Percentiles rank a stretch among this genome's conserved stretches.
phyloP scores from a whole-genome alignment of 2,113 vertebrate species.

The Callaeas wilsoni region DNA sequence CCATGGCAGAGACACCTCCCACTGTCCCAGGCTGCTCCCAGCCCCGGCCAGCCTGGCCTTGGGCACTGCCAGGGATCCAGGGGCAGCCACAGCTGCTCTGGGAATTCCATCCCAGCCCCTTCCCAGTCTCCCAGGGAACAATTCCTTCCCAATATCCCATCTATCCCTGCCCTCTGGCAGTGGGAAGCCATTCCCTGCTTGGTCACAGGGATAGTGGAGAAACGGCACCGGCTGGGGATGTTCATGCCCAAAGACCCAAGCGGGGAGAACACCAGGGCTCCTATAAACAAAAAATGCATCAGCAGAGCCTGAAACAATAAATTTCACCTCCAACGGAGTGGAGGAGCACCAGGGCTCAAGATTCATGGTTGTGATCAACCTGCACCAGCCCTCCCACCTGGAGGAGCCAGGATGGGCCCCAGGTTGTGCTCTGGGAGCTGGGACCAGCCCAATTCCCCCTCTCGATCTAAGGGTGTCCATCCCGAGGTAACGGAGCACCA shows the following conservation, averaged over 20 bases:
- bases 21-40: neutral
- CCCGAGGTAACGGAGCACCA: neutral
- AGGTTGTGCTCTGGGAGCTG: neutral
- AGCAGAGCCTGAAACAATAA: neutral
- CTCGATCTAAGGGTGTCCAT: neutral
- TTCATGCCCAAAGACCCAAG: neutral
- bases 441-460: accelerated
- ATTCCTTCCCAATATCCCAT: neutral
- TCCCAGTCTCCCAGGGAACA: neutral
- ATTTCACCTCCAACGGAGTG: neutral
- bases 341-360: neutral
- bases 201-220: neutral
- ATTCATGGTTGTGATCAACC: neutral
- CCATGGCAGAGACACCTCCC: neutral
- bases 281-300: neutral
- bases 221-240: neutral
- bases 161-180: neutral
- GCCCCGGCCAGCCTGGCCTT: neutral
- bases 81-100: neutral
- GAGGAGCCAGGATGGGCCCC: neutral
- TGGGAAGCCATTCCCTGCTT: neutral
- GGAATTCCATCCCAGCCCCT: neutral
- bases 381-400: neutral
- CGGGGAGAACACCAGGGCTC: neutral
- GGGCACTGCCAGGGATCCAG: neutral